Evolutionary conservation across 2,888 invertebrate genomes (phyloP).

Genomic region (Polydrusus cervinus): DNA sequence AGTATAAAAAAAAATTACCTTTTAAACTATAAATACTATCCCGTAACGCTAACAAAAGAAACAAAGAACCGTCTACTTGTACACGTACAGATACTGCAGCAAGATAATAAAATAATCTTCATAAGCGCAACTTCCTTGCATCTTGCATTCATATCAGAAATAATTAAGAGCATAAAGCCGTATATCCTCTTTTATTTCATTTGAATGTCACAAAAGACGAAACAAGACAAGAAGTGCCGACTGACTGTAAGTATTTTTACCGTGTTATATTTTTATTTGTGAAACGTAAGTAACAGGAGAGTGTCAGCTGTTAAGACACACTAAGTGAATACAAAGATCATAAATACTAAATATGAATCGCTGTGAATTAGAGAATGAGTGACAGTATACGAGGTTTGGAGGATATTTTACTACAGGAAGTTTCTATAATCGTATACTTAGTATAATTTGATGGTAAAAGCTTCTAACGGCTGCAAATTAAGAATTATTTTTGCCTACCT

Average conservation of each 20-base stretch:
- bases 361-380: conserved; percentile 41
- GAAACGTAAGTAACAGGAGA: conserved; percentile 50
- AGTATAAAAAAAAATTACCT: too few species aligned
- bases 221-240: conserved; percentile 34
- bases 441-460: too few species aligned
- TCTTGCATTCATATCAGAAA: conserved; percentile 46
- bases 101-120: conserved; percentile 46
- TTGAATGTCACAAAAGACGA: conserved; percentile 35
- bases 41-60: neutral
- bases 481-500: too few species aligned
- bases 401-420: conserved; percentile 2
- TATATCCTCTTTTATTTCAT: conserved; percentile 47
- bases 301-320: conserved; percentile 62
- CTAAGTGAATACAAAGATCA: conserved; percentile 64
- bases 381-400: conserved; percentile 30
- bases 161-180: conserved; percentile 50
- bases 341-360: conserved; percentile 64
- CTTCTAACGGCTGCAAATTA: too few species aligned
- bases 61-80: conserved; percentile 15
- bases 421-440: too few species aligned
- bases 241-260: conserved; percentile 46
- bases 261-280: conserved; percentile 50
- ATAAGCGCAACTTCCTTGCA: conserved; percentile 50
- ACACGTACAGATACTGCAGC: conserved; percentile 3
- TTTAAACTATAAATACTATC: too few species aligned